A percentile compares a stretch with the other conserved stretches of the same genome.
These are phyloP conservation scores for Nyleta sp. DNA, from an alignment of 2,888 invertebrate genomes.

Conservation along the genomic window DNA sequence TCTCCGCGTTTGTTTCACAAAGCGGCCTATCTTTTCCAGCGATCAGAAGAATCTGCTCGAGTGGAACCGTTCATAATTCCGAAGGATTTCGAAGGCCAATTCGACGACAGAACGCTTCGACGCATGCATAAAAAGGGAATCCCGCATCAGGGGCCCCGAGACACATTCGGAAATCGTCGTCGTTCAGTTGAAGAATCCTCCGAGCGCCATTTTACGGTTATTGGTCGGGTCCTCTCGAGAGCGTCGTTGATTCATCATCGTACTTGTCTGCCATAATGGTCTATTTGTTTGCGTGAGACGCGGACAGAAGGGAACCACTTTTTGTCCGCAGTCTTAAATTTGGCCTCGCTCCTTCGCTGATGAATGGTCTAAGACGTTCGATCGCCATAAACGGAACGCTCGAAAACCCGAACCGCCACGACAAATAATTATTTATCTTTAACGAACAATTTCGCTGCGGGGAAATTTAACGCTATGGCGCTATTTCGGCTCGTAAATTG, in stretches of 20 bases:
- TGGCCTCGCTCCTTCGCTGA: slow-evolving; percentile 45
- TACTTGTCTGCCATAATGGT: slow-evolving; percentile 57
- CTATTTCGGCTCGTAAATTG: slow-evolving; percentile 37
- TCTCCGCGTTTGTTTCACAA: slow-evolving; percentile 52
- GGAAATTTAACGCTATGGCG: slow-evolving; percentile 17
- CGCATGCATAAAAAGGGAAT: slow-evolving; percentile 60
- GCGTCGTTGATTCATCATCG: slow-evolving; percentile 64
- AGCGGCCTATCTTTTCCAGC: slow-evolving; percentile 49
- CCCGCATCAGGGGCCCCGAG: slow-evolving; percentile 35
- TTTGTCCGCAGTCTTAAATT: slow-evolving; percentile 61
- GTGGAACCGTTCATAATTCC: slow-evolving; percentile 59
- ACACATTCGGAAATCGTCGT: slow-evolving; percentile 27
- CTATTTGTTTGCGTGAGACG: slow-evolving; percentile 60
- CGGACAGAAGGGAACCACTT: slow-evolving; percentile 53
- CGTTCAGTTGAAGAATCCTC: slow-evolving; percentile 41
- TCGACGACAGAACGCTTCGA: slow-evolving; percentile 43
- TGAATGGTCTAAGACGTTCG: slow-evolving; percentile 45
- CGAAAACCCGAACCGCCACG: not conserved
- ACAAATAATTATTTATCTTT: slow-evolving; percentile 38
- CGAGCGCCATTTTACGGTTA: slow-evolving; percentile 49
- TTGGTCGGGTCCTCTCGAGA: slow-evolving; percentile 35
- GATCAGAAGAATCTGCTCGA: slow-evolving; percentile 43
- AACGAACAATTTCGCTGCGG: slow-evolving; percentile 26
- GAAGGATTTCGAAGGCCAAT: slow-evolving; percentile 47
- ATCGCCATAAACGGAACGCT: slow-evolving; percentile 29